These are phyloP conservation scores for Nasonia vitripennis DNA, from an alignment of 1,140 invertebrate genomes.

Conservation along the genomic window DNA sequence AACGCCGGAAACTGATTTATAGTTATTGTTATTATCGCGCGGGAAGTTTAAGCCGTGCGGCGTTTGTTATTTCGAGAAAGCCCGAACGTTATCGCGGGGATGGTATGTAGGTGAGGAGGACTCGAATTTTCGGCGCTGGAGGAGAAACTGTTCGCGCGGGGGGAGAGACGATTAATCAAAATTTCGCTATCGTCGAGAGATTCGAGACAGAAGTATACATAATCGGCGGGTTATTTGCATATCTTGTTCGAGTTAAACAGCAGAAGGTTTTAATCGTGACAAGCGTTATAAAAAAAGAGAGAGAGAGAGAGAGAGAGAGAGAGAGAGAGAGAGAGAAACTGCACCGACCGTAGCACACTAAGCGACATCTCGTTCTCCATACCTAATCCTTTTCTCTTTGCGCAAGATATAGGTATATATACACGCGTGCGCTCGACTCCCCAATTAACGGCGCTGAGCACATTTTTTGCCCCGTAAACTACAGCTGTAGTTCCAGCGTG, in stretches of 20 bases:
- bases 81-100: neutral
- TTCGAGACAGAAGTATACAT: too few relatives aligned
- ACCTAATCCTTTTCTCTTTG: slow-evolving; percentile 28
- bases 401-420: neutral
- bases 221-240: too few relatives aligned
- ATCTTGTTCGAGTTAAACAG: too few relatives aligned
- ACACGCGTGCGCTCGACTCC: neutral
- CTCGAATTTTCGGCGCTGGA: neutral
- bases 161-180: neutral
- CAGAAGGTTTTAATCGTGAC: too few relatives aligned
- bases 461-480: neutral
- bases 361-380: neutral
- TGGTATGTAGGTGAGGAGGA: neutral
- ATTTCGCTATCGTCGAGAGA: too few relatives aligned
- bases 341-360: neutral
- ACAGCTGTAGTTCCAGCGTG: neutral
- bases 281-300: neutral
- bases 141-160: too few relatives aligned
- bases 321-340: neutral
- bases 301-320: neutral
- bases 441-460: slow-evolving; percentile 28
- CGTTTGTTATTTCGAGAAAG: neutral
- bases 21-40: neutral
- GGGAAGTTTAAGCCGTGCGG: too few relatives aligned
- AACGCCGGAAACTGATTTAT: neutral